These are phyloP conservation scores for Phenganax subtilis DNA, from an alignment of 92 coral and sea anemone species.

Conservation along the genomic window DNA sequence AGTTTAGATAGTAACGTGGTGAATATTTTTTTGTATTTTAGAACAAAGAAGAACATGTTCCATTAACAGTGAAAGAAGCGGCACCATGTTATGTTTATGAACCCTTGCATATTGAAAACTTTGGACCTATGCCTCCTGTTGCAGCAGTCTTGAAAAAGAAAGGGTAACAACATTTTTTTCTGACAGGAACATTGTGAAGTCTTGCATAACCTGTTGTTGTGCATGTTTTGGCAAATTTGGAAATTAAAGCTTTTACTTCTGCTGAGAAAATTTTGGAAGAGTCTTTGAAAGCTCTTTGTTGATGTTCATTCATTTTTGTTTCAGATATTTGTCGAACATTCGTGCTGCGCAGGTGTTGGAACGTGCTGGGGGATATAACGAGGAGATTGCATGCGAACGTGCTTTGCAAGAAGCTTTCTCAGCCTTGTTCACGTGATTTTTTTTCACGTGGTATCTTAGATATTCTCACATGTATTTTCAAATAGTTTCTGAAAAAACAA, in stretches of 20 bases:
- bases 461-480: no score
- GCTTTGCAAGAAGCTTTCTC: conserved; percentile 96
- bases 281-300: not conserved
- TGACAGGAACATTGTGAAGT: not conserved
- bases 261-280: not conserved
- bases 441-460: no score
- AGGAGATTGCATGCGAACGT: conserved; percentile 87
- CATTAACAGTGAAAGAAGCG: conserved; percentile 21
- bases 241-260: not conserved
- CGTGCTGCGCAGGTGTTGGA: conserved; percentile 74
- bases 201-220: not conserved
- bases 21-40: not conserved
- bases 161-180: conserved; percentile 15
- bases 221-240: no score
- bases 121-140: conserved; percentile 30
- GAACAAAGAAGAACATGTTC: conserved; percentile 41
- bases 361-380: conserved; percentile 77
- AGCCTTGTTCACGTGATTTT: conserved; percentile 50
- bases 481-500: no score
- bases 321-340: conserved; percentile 76
- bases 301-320: not conserved
- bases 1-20: not conserved
- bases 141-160: conserved; percentile 27
- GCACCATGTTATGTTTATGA: conserved; percentile 30
- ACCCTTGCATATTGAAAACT: conserved; percentile 29